phyloP scores from a whole-genome alignment of 2,888 invertebrate genomes.

The Bombylius major region DNA sequence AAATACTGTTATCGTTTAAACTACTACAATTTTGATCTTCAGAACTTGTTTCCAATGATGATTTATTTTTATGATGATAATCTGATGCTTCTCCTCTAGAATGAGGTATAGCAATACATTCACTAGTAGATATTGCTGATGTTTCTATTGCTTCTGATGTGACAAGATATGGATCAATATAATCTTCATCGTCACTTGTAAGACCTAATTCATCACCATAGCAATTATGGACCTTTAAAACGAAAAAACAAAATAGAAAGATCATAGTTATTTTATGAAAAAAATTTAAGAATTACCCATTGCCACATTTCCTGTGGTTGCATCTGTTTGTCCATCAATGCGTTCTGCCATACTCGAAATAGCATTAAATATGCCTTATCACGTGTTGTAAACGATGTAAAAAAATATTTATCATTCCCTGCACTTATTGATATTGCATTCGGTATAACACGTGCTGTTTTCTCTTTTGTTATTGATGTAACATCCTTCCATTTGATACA shows the following conservation, averaged over 20 bases:
- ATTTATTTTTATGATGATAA: slow-evolving; percentile 6
- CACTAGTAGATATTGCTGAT: slow-evolving; percentile 6
- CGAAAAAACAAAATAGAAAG: background rate
- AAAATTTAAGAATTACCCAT: slow-evolving; percentile 46
- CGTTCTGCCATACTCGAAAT: slow-evolving; percentile 93
- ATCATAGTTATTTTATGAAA: background rate
- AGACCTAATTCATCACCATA: slow-evolving; percentile 91
- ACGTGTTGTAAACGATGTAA: slow-evolving; percentile 86
- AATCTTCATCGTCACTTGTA: slow-evolving; percentile 85
- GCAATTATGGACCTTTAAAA: slow-evolving; percentile 63
- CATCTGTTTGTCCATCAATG: slow-evolving; percentile 80
- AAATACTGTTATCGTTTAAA: no score
- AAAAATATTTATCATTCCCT: slow-evolving; percentile 74
- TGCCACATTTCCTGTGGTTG: slow-evolving; percentile 75
- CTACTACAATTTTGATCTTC: slow-evolving; percentile 23
- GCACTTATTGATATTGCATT: slow-evolving; percentile 87
- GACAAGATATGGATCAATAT: slow-evolving; percentile 45
- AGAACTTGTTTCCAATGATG: slow-evolving; percentile 20
- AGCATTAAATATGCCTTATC: slow-evolving; percentile 94
- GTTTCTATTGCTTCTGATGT: slow-evolving; percentile 20
- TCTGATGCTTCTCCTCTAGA: background rate
- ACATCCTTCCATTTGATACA: slow-evolving; percentile 82
- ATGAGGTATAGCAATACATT: slow-evolving; percentile 12
- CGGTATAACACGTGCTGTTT: slow-evolving; percentile 86
- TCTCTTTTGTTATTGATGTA: slow-evolving; percentile 86